Evolutionary conservation across 2,888 invertebrate species (phyloP).

Genomic region (Anorthoa munda): DNA sequence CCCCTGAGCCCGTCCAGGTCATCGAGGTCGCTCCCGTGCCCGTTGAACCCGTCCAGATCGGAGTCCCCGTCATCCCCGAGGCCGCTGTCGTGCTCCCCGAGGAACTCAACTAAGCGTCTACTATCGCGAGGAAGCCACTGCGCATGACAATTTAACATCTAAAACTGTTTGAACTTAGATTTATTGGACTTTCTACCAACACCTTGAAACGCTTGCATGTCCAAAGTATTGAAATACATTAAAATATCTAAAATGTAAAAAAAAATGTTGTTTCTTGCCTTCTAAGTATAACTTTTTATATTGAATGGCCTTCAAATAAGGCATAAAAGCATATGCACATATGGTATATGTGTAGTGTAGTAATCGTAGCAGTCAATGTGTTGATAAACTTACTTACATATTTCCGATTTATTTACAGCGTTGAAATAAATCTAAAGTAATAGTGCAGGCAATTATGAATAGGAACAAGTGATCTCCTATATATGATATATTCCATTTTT

Average conservation of each 20-base stretch:
- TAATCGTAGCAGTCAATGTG: no score
- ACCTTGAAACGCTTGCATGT: slow-evolving; percentile 58
- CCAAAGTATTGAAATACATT: slow-evolving; percentile 46
- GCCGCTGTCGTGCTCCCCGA: slow-evolving; percentile 69
- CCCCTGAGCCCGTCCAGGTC: slow-evolving; percentile 33
- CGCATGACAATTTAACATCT: slow-evolving; percentile 47
- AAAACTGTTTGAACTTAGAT: slow-evolving; percentile 33
- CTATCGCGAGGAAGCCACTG: slow-evolving; percentile 32
- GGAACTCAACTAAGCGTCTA: slow-evolving; percentile 66
- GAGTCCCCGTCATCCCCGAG: slow-evolving; percentile 63
- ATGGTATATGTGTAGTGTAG: no score
- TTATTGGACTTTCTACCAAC: slow-evolving; percentile 49
- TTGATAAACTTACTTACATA: neutral
- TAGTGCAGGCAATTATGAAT: no score
- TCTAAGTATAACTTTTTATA: no score
- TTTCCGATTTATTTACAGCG: neutral
- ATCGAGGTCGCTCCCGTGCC: slow-evolving; percentile 50
- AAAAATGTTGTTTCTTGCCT: slow-evolving; percentile 12
- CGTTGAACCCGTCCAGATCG: slow-evolving; percentile 58
- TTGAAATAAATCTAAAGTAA: no score
- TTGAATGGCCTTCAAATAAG: no score
- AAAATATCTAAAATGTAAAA: slow-evolving; percentile 49
- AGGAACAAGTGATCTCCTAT: no score
- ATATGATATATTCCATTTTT: no score
- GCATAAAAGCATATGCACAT: no score